These are phyloP conservation scores for Galendromus occidentalis DNA, from an alignment of 1,140 invertebrate species.

Conservation along the genomic window DNA sequence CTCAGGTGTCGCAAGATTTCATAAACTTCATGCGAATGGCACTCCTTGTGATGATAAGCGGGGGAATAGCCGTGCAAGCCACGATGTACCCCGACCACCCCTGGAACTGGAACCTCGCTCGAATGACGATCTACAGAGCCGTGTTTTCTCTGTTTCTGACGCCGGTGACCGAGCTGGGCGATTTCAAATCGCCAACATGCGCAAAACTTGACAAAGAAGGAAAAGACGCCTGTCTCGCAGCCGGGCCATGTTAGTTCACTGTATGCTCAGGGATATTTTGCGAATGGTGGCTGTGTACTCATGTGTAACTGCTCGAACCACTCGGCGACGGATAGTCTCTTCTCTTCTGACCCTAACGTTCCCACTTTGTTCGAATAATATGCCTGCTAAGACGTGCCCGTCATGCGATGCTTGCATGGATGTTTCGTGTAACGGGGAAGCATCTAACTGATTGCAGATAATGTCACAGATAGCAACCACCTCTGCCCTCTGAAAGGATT, in stretches of 20 bases:
- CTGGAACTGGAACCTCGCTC: conserved; percentile 23
- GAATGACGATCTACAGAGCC: conserved; percentile 26
- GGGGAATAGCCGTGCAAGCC: conserved; percentile 30
- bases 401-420: neutral
- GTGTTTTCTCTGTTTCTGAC: conserved; percentile 30
- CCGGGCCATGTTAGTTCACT: neutral
- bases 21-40: conserved; percentile 30
- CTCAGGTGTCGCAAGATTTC: conserved; percentile 29
- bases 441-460: neutral
- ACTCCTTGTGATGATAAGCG: conserved; percentile 28
- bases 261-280: neutral
- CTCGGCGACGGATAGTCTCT: neutral
- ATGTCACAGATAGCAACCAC: conserved; percentile 16
- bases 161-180: conserved; percentile 26
- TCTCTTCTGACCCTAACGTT: neutral
- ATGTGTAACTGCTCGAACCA: neutral
- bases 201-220: conserved; percentile 10
- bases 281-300: neutral
- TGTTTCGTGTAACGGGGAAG: neutral
- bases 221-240: conserved; percentile 12
- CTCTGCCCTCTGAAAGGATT: conserved; percentile 27
- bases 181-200: conserved; percentile 17
- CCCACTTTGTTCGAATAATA: neutral
- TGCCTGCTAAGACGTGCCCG: neutral
- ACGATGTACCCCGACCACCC: conserved; percentile 29